Conservation (phyloP, 2,888 invertebrate species). For the Scaeva pyrastri region DNA sequence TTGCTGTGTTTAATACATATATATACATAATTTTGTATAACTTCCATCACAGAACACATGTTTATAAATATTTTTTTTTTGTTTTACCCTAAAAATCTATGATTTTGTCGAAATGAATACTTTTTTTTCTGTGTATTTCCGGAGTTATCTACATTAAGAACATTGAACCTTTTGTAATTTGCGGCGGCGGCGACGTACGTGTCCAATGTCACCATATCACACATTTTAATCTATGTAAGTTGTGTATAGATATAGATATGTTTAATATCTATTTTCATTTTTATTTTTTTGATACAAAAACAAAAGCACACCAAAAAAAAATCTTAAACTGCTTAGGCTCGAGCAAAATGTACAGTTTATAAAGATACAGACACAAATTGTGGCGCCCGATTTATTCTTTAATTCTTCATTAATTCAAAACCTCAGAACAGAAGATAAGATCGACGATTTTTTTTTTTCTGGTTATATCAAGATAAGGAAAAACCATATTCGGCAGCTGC, state of each 20-base stretch:
- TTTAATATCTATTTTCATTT: background rate
- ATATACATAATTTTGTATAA: background rate
- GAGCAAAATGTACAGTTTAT: background rate
- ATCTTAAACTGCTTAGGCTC: background rate
- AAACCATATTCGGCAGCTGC: background rate
- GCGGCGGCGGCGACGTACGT: background rate
- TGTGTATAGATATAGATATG: background rate
- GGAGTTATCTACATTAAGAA: background rate
- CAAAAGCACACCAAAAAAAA: background rate
- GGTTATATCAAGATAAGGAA: slow-evolving; percentile 1
- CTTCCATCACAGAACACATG: background rate
- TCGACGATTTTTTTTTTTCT: background rate
- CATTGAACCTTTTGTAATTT: slow-evolving; percentile 18
- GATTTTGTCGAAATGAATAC: background rate
- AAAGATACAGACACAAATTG: no score
- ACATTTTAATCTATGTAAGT: background rate
- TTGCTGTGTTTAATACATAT: no score
- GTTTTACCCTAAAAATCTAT: background rate
- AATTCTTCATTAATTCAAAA: background rate
- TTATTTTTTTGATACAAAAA: background rate
- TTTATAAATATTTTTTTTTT: background rate
- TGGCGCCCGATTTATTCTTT: background rate
- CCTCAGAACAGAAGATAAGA: background rate
- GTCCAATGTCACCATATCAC: slow-evolving; percentile 17
- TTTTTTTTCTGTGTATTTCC: background rate